Base-by-base conservation (phyloP, 2,113 vertebrate species). In the Macrotus californicus region DNA sequence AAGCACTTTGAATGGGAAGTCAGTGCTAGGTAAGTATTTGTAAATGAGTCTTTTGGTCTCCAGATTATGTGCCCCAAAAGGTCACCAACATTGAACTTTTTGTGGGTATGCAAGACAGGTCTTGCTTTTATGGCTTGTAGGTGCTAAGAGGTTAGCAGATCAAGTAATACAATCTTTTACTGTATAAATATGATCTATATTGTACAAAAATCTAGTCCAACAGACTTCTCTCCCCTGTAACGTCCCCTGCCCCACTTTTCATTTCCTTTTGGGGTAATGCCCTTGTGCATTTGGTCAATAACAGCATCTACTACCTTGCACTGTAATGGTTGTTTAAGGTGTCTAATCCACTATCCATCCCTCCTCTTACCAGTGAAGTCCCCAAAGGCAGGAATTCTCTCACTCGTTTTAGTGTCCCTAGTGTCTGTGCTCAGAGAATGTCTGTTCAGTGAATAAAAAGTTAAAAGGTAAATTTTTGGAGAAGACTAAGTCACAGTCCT, bases 1-100 rank as follows among this genome's bases (percentile, higher is more conserved):
- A 94, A 95, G 54, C 36, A 12, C 13, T 75, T 36, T 69, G 31
- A 64, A 34, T 90, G 72, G 59, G 34, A 93, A 89, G 89, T 96
- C 75, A 76, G 79, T 97, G 92, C 91, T 94, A 16, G 64, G 31
- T 95, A 90, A 95, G 90, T 94, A 88, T 75, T 26, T 4, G 19
- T 80, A 89, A 92, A 89, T 96, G n/a, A 95, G 92, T 80, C 89
- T 96, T 87, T 94, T 96, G 94, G 89, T 92, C 96, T 94, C 75
- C 91, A 96, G 77, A 59, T 39, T 91, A 89, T 86, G 64, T 94
- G 46, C 89, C 92, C 92, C 88, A 84, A 93, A 94, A 88, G 87
- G 94, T 94, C n/a, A 59, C 93, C 96, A 93, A 56, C 97, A 92
- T 92, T 97, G 93, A 96, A 96, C 86, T 97, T 94, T 95, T 94